phyloP scores from a whole-genome alignment of 1,140 invertebrate genomes.

The Zaprionus inermis region DNA sequence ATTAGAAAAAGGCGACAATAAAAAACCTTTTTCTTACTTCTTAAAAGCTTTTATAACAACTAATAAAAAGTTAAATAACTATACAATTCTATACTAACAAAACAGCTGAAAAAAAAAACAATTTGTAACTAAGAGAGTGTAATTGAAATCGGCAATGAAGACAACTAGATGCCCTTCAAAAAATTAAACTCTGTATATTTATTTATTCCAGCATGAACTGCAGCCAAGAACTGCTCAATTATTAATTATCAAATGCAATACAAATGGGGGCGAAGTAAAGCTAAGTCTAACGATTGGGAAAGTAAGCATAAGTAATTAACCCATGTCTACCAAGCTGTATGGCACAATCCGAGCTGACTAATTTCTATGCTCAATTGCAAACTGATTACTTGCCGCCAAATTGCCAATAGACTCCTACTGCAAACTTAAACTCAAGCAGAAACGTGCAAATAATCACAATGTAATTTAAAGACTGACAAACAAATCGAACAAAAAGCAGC shows the following conservation, averaged over 20 bases:
- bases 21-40: too few species aligned
- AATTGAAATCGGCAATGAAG: not conserved
- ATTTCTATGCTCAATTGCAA: not conserved
- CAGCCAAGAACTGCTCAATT: too few species aligned
- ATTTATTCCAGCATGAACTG: too few species aligned
- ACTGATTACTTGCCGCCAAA: constrained; percentile 44
- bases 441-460: constrained; percentile 69
- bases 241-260: too few species aligned
- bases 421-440: constrained; percentile 32
- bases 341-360: not conserved
- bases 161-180: not conserved
- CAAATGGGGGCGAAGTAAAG: too few species aligned
- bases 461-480: constrained; percentile 25
- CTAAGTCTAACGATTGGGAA: too few species aligned
- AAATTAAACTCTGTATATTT: too few species aligned
- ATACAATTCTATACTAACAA: not conserved
- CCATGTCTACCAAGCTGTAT: not conserved
- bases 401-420: constrained; percentile 45
- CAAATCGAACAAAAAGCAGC: constrained; percentile 36
- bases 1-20: not conserved
- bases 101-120: not conserved
- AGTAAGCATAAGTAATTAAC: too few species aligned
- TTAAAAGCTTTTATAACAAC: not conserved
- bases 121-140: not conserved
- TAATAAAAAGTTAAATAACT: not conserved